Evolutionary conservation across 2,113 vertebrate species (phyloP), one percentile per base, ranked within the genome.

Genomic region (Mesitornis unicolor): DNA sequence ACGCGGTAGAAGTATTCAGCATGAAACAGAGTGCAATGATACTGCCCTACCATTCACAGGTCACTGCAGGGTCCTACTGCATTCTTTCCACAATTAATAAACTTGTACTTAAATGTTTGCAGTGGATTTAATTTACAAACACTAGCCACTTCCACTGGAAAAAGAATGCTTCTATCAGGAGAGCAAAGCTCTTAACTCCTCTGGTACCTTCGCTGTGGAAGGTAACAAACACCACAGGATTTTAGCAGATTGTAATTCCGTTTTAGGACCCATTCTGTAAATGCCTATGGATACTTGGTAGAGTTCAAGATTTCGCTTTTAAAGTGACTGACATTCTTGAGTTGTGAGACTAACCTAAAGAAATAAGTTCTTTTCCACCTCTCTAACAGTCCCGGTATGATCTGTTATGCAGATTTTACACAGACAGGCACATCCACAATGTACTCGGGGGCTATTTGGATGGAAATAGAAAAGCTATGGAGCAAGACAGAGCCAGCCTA

Each of bases 401-500:
- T 73, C 67, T 40, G 38, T 89, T 91, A 87, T 38, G 59, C 73
- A 61, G 68, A 88, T 89, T 95, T 95, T 65, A 68, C 69, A n/a
- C 0, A 90, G 93, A 50, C 81, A 35, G 6, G 56, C 80, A 83
- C 29, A 89, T 73, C 64, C 33, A 93, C 93, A 24, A 76, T 25
- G 60, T 87, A 75, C 86, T 88, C 70, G 47, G 63, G 75, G 70
- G 75, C 67, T 96, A 82, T 95, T 91, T 96, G 93, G 74, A 91
- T 85, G 73, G 92, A 98, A 97, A 97, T 40, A 96, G 95, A 93
- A 96, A 97, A 93, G 84, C 97, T 94, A 40, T 61, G n/a, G 96
- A 97, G 96, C 50, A 91, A 98, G 86, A 96, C 95, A 84, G 92
- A 96, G 89, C 10, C 90, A 91, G 82, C 43, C 76, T 84, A 67